A percentile compares a stretch with the other conserved stretches of the same genome.
phyloP scores from a whole-genome alignment of 2,888 invertebrate genomes.

The Anarsia innoxiella region DNA sequence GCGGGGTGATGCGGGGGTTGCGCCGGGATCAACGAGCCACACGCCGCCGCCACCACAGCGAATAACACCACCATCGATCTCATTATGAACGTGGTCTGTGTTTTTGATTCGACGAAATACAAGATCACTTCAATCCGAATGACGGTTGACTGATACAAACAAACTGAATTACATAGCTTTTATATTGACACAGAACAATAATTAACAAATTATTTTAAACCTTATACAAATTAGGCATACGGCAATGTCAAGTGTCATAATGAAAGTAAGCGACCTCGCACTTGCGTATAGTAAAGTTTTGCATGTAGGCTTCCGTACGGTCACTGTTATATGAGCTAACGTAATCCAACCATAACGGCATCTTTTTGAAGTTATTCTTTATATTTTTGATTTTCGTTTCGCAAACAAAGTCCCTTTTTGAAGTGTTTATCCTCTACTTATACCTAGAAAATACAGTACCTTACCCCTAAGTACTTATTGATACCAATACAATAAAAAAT shows the following conservation, averaged over 20 bases:
- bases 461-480: too few species aligned
- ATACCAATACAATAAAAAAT: too few species aligned
- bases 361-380: too few species aligned
- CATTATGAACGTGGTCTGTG: slow-evolving; percentile 63
- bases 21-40: slow-evolving; percentile 68
- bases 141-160: slow-evolving; percentile 50
- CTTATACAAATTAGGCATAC: slow-evolving; percentile 30
- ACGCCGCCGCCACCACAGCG: slow-evolving; percentile 44
- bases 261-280: slow-evolving; percentile 59
- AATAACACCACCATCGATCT: slow-evolving; percentile 49
- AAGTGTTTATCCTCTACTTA: too few species aligned
- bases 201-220: slow-evolving; percentile 37
- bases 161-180: slow-evolving; percentile 37
- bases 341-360: slow-evolving; percentile 3
- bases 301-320: slow-evolving; percentile 33
- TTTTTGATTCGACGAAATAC: slow-evolving; percentile 34
- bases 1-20: slow-evolving; percentile 65
- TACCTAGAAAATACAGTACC: too few species aligned
- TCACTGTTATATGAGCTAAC: slow-evolving; percentile 2
- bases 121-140: slow-evolving; percentile 52
- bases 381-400: too few species aligned
- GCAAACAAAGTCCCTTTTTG: too few species aligned
- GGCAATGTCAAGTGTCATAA: slow-evolving; percentile 59
- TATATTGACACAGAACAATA: slow-evolving; percentile 46
- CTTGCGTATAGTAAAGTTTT: slow-evolving; percentile 28